phyloP scores from a whole-genome alignment of 2,888 invertebrate species.

The Sinodicranocentrus sp. region DNA sequence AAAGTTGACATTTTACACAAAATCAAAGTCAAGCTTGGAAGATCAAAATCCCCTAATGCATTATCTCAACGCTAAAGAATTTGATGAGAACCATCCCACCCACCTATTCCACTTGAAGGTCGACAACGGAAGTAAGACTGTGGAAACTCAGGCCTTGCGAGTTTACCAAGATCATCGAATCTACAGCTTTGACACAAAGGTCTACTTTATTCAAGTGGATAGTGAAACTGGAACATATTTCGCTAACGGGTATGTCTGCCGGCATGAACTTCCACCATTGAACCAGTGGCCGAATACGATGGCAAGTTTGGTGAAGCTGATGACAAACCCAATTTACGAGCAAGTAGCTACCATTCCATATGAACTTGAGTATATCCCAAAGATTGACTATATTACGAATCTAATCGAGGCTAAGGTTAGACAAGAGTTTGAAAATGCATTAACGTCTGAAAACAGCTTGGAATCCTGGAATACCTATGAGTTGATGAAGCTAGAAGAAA shows the following conservation, averaged over 20 bases:
- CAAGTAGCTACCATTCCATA: neutral
- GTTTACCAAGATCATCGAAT: conserved; percentile 23
- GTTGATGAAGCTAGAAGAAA: too few relatives aligned
- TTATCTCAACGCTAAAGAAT: conserved; percentile 32
- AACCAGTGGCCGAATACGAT: conserved; percentile 69
- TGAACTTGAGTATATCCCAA: neutral
- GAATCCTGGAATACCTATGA: too few relatives aligned
- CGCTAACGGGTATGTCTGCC: conserved; percentile 63
- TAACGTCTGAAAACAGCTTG: too few relatives aligned
- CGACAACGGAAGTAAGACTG: neutral
- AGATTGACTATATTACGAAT: conserved; percentile 15
- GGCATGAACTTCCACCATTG: conserved; percentile 67
- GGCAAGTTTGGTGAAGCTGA: conserved; percentile 16
- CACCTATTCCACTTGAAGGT: neutral
- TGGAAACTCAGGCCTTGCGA: neutral
- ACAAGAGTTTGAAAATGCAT: too few relatives aligned
- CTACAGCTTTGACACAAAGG: conserved; percentile 40
- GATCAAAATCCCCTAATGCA: conserved; percentile 58
- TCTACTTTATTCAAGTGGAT: conserved; percentile 68
- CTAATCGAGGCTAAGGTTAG: too few relatives aligned
- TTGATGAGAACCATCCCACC: neutral
- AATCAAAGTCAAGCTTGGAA: neutral
- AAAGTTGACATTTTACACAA: too few relatives aligned
- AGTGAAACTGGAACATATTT: conserved; percentile 68
- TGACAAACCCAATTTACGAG: too few relatives aligned